A percentile compares a stretch with the other conserved stretches of the same genome.
Evolutionary conservation across 2,113 vertebrate species (phyloP).

Genomic region (Corydoras sp.): DNA sequence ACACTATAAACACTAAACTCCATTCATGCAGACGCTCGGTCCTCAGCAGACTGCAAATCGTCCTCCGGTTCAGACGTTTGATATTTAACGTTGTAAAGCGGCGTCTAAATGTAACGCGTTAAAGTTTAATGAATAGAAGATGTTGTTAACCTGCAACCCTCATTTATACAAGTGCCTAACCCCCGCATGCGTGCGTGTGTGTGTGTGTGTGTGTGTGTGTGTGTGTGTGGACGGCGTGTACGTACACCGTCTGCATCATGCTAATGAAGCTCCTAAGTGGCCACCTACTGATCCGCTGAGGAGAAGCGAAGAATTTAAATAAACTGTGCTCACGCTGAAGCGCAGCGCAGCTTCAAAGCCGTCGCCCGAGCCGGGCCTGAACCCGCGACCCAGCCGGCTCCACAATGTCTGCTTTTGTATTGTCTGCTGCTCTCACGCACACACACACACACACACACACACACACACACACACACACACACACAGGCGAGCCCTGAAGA

Average conservation of each 20-base stretch:
- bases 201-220: conserved; percentile 7
- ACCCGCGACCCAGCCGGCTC: conserved; percentile 6
- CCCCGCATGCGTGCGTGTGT: background rate
- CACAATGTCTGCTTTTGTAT: conserved; percentile 43
- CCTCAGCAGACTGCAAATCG: no score
- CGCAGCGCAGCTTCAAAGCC: conserved; percentile 34
- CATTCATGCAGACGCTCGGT: no score
- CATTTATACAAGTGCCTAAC: no score
- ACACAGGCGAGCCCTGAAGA: conserved; percentile 62
- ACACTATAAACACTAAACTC: no score
- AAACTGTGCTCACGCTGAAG: conserved; percentile 6
- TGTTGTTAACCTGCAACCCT: no score
- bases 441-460: background rate
- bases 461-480: conserved; percentile 48
- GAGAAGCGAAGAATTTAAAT: conserved; percentile 11
- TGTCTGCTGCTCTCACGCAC: background rate
- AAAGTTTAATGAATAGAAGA: no score
- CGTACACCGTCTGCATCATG: background rate
- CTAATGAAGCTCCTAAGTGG: conserved; percentile 9
- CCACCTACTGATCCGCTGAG: conserved; percentile 14
- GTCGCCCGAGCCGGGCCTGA: conserved; percentile 8
- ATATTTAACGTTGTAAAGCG: no score
- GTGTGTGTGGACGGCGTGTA: background rate
- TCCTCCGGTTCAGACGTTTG: no score
- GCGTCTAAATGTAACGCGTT: no score